A percentile compares a stretch with the other conserved stretches of the same genome.
Evolutionary conservation across 92 coral and sea anemone species (phyloP).

Genomic region (Bergia sp.): DNA sequence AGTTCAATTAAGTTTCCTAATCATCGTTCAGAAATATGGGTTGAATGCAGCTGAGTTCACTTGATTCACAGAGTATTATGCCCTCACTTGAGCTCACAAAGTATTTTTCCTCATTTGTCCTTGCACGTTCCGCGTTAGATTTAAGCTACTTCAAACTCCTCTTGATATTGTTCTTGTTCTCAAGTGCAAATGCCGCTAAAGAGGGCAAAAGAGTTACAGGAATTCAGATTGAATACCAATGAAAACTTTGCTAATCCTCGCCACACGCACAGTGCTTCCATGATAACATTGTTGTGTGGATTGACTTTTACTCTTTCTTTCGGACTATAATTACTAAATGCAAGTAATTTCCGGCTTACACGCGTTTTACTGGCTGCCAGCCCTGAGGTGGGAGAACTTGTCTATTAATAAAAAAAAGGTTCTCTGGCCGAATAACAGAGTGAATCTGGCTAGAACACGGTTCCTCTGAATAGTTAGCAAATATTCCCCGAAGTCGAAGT

Average conservation of each 20-base stretch:
- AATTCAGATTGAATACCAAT: neutral
- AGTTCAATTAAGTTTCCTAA: neutral
- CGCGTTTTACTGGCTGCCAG: neutral
- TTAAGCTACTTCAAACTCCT: neutral
- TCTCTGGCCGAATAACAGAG: too few relatives aligned
- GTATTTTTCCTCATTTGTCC: neutral
- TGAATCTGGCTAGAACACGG: too few relatives aligned
- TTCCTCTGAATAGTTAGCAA: too few relatives aligned
- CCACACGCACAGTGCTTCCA: neutral
- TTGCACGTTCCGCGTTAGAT: neutral
- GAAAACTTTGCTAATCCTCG: neutral
- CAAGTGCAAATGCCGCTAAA: neutral
- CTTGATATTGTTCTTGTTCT: neutral
- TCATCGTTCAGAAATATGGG: neutral
- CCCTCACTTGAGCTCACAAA: too few relatives aligned
- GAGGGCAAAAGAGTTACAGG: neutral
- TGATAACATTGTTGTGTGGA: neutral
- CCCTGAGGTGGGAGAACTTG: too few relatives aligned
- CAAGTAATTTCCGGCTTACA: neutral
- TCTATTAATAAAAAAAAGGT: too few relatives aligned
- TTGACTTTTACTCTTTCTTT: neutral
- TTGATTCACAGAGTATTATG: neutral
- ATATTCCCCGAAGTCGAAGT: too few relatives aligned
- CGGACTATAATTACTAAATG: neutral
- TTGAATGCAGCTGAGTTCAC: neutral